These are phyloP conservation scores for Augochlorella aurata DNA, from an alignment of 2,888 invertebrate genomes.

Conservation along the genomic window DNA sequence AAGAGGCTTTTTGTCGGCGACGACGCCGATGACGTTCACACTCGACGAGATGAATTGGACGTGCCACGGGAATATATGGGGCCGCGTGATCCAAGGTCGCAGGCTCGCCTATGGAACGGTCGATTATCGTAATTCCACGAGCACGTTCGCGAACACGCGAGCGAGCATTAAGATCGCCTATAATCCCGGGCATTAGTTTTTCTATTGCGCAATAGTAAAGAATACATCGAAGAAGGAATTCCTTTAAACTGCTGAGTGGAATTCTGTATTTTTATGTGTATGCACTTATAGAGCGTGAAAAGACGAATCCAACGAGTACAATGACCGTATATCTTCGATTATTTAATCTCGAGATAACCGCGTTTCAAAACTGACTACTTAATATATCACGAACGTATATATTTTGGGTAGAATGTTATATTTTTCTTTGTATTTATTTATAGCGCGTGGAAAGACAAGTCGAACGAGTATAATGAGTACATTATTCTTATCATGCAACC, in stretches of 20 bases:
- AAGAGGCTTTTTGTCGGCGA: conserved; percentile 61
- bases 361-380: too few relatives aligned
- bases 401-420: neutral
- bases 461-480: neutral
- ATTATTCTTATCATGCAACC: neutral
- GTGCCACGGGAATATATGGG: conserved; percentile 6
- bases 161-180: neutral
- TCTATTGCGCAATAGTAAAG: neutral
- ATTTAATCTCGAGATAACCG: neutral
- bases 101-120: neutral
- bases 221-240: neutral
- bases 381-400: too few relatives aligned
- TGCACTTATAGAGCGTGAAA: neutral
- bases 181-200: neutral
- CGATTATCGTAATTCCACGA: neutral
- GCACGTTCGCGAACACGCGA: neutral
- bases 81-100: neutral
- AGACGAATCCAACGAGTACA: neutral
- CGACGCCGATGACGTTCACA: conserved; percentile 37
- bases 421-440: too few relatives aligned
- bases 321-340: neutral
- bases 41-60: conserved; percentile 53
- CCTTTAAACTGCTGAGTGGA: too few relatives aligned
- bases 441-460: neutral
- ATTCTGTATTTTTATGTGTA: neutral